Evolutionary conservation across 1,140 invertebrate species (phyloP), one percentile per base, ranked within the genome.

Genomic region (Brachystomella parvula): DNA sequence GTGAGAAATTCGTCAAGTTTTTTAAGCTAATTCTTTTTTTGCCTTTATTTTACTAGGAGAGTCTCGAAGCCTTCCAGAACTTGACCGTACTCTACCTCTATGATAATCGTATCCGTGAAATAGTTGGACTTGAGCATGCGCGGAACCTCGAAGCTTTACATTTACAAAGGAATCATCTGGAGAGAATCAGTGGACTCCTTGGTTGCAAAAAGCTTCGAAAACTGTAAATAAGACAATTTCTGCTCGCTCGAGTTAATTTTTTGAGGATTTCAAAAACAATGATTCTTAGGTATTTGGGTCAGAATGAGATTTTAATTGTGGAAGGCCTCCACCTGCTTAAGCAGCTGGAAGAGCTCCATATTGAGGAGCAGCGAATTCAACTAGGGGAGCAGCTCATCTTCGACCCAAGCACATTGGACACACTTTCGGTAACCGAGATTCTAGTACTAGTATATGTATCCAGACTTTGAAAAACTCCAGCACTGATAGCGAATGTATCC

Each of bases 51-150:
- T 53, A 53, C 49, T n/a, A 59, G 49, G 79, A 83, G 70, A 84
- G 86, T 75, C 71, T 88, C 3, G 73, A 84, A 64, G 71, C 76
- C 47, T 76, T 84, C 0, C 76, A 74, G 26, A 84, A 84, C 72
- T 74, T 87, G 30, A 84, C 82, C 0, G 82, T 85, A 72, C 77
- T 88, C 28, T 87, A 87, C 76, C 73, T 87, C 2, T 86, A 88
- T 80, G 83, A 84, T 73, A 87, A 88, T 71, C 77, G 80, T 73
- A 83, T 87, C 61, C 76, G 69, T 12, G 83, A 83, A 76, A 72
- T 72, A 17, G 78, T 83, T 71, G 85, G 86, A 74, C 73, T 88
- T 2, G 74, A 84, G 64, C 71, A 76, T 47, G 75, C 84, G 0
- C 75, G 74, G n/a, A 84, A 84, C 72, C 74, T 87, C 33, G 84